Percentiles rank a stretch among this genome's conserved stretches.
Conservation (phyloP, 2,797 vertebrate species). For the Eremophila alpestris region DNA sequence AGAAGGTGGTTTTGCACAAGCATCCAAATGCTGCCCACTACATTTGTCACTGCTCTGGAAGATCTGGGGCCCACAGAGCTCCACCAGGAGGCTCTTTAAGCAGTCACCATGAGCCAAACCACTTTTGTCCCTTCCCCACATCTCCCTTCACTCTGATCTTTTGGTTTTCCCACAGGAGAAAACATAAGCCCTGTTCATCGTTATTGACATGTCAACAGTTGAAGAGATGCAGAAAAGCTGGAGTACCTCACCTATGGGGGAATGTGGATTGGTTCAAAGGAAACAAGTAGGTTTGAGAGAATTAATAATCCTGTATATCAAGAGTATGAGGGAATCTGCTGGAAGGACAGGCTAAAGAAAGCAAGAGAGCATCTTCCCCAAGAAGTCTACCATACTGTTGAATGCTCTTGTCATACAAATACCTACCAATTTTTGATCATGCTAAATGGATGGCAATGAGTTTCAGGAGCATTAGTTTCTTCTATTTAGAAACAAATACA, state of each 20-base stretch:
- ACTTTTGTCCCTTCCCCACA: not conserved
- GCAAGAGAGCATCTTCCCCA: not conserved
- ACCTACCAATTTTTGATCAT: not conserved
- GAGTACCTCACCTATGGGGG: not conserved
- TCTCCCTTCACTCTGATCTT: not conserved
- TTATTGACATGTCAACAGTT: not conserved
- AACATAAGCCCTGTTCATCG: not conserved
- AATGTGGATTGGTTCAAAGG: not conserved
- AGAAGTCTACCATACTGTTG: not conserved
- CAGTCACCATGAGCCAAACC: not conserved
- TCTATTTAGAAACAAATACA: not conserved
- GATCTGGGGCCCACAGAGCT: not conserved
- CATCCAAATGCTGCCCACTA: accelerated
- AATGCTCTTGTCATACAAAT: not conserved
- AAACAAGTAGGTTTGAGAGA: not conserved
- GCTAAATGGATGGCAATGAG: not conserved
- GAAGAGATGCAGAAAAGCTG: not conserved
- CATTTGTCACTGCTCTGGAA: not conserved
- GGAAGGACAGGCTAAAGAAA: not conserved
- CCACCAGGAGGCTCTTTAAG: not conserved
- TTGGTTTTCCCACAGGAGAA: not conserved
- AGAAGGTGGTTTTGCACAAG: not conserved
- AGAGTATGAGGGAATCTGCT: not conserved
- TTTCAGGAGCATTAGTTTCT: not conserved
- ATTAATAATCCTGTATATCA: not conserved